phyloP scores from a whole-genome alignment of 2,113 vertebrate genomes.

The Beaufortia kweichowensis region DNA sequence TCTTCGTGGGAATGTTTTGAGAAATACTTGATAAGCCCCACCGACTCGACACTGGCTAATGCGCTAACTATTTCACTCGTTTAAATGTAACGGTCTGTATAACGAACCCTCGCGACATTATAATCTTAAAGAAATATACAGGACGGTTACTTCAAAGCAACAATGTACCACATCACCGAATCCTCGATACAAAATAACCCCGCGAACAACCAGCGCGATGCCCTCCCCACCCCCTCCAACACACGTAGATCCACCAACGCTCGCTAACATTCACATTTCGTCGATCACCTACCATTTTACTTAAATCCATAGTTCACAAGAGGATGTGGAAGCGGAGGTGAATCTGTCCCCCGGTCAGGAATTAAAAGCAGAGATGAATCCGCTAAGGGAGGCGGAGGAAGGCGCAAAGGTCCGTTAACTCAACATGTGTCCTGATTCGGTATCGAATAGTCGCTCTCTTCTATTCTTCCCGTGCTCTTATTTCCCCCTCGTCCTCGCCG shows the following conservation, averaged over 20 bases:
- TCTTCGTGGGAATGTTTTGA: background rate
- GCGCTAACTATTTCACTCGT: slow-evolving; percentile 15
- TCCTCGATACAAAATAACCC: slow-evolving; percentile 15
- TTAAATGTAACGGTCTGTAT: background rate
- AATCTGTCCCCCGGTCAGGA: slow-evolving; percentile 49
- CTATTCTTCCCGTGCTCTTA: slow-evolving; percentile 46
- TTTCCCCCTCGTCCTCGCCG: slow-evolving; percentile 7
- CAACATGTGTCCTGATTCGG: slow-evolving; percentile 77
- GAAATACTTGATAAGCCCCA: background rate
- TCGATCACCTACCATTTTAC: slow-evolving; percentile 74
- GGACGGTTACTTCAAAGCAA: background rate
- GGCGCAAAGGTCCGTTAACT: slow-evolving; percentile 66
- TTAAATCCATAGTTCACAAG: slow-evolving; percentile 71
- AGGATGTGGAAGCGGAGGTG: slow-evolving; percentile 44
- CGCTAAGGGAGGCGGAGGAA: slow-evolving; percentile 59
- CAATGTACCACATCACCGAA: slow-evolving; percentile 16
- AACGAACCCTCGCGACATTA: slow-evolving; percentile 5
- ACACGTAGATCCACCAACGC: background rate
- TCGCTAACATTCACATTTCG: background rate
- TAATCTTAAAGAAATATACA: slow-evolving; percentile 39
- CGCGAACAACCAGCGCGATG: background rate
- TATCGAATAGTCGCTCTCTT: slow-evolving; percentile 60
- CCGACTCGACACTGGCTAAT: background rate
- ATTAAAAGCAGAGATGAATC: slow-evolving; percentile 58
- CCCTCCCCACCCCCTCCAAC: background rate